phyloP scores from a whole-genome alignment of 2,797 vertebrate genomes.

The Artibeus jamaicensis region DNA sequence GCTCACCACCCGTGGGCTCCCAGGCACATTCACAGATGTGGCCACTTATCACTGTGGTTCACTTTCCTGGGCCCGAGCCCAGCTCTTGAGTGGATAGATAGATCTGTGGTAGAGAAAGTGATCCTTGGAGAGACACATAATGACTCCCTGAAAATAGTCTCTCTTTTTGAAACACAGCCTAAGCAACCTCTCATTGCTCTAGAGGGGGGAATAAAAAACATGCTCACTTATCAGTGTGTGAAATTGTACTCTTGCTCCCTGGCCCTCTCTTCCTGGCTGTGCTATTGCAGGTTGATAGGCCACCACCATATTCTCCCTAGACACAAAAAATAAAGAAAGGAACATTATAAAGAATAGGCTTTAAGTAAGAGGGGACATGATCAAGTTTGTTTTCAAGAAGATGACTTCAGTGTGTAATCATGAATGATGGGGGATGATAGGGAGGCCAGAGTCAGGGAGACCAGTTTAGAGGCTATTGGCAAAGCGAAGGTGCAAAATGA shows the following conservation, averaged over 20 bases:
- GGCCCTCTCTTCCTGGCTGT: not conserved
- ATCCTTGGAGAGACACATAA: not conserved
- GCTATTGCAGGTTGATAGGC: not conserved
- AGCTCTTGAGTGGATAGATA: not conserved
- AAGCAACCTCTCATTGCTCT: not conserved
- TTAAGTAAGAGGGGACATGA: not conserved
- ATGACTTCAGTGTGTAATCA: fast-evolving
- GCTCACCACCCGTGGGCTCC: not conserved
- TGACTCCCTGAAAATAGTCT: not conserved
- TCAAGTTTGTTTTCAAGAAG: not conserved
- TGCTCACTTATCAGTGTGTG: not conserved
- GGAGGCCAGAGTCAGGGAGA: not conserved
- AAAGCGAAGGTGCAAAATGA: not conserved
- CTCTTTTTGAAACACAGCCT: not conserved
- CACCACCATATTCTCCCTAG: too few species aligned
- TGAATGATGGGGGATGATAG: not conserved
- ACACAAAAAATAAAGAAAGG: not conserved
- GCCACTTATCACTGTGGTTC: not conserved
- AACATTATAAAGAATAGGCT: not conserved
- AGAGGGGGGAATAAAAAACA: not conserved
- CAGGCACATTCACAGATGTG: not conserved
- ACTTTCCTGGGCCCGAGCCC: not conserved
- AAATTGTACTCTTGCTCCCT: not conserved
- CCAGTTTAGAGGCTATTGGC: not conserved
- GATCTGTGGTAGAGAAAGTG: not conserved